Conservation (phyloP, 2,113 vertebrate genomes). For the Accipiter virgatus region DNA sequence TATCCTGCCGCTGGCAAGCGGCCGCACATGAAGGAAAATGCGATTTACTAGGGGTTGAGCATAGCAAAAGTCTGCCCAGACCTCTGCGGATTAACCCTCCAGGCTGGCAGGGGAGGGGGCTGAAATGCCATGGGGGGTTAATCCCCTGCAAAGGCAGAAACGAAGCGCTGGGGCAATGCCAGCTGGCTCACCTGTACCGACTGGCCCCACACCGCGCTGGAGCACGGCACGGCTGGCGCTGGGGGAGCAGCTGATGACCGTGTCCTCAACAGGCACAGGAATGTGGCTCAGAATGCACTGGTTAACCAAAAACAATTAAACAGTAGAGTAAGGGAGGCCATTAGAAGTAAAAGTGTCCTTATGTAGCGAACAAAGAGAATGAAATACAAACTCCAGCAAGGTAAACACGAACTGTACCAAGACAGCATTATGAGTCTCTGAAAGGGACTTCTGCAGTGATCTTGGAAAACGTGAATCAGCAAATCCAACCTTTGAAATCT, state of each 20-base stretch:
- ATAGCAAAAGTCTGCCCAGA: neutral
- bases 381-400: neutral
- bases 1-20: neutral
- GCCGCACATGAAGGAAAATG: accelerated
- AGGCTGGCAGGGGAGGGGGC: neutral
- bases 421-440: neutral
- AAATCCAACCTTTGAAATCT: neutral
- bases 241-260: neutral
- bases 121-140: no score
- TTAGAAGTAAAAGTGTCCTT: neutral
- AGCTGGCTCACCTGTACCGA: neutral
- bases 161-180: neutral
- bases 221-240: accelerated
- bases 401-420: neutral
- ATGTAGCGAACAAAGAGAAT: neutral
- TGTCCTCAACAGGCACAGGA: neutral
- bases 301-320: neutral
- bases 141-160: neutral
- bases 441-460: neutral
- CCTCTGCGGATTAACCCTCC: neutral
- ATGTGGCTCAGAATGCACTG: accelerated
- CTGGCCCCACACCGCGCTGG: accelerated
- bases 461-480: neutral
- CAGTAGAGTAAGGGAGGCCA: neutral
- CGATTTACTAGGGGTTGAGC: no score